A percentile compares a stretch with the other conserved stretches of the same genome.
phyloP scores from a whole-genome alignment of 2,888 invertebrate genomes.

The Itoplectis maculator region DNA sequence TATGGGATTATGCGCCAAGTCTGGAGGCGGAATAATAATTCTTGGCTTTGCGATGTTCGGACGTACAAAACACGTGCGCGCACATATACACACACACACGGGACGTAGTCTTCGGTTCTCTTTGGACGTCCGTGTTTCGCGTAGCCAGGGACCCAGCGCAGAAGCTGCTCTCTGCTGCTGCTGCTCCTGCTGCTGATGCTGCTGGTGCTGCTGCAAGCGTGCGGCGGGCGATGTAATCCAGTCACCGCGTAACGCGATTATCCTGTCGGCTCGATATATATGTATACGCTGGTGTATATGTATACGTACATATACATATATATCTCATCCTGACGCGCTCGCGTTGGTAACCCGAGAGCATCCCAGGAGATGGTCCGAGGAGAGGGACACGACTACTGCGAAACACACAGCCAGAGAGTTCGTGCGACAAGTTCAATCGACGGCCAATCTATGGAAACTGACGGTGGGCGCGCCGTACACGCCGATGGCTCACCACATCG shows the following conservation, averaged over 20 bases:
- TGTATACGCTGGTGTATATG: too few species aligned
- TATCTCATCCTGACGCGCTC: slow-evolving; percentile 59
- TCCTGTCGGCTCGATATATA: slow-evolving; percentile 70
- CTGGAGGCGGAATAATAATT: slow-evolving; percentile 10
- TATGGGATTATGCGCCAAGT: not conserved
- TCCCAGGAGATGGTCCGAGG: slow-evolving; percentile 71
- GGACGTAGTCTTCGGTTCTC: not conserved
- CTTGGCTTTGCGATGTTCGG: not conserved
- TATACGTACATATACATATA: too few species aligned
- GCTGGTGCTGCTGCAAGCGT: slow-evolving; percentile 75
- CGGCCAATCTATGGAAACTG: slow-evolving; percentile 14
- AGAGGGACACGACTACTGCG: slow-evolving; percentile 51
- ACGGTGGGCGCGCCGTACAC: not conserved
- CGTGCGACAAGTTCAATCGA: slow-evolving; percentile 54
- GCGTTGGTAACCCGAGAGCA: slow-evolving; percentile 72
- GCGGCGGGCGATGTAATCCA: slow-evolving; percentile 81
- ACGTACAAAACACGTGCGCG: not conserved
- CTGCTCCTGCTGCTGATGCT: slow-evolving; percentile 65
- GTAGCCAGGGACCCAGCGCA: not conserved
- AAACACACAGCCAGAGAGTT: slow-evolving; percentile 47
- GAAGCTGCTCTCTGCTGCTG: too few species aligned
- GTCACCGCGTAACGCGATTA: slow-evolving; percentile 82
- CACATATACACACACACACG: too few species aligned
- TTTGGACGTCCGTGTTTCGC: slow-evolving; percentile 24
- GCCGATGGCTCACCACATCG: not conserved